Evolutionary conservation across 1,140 invertebrate species (phyloP).

Genomic region (Hyposmocoma kahamanoa): DNA sequence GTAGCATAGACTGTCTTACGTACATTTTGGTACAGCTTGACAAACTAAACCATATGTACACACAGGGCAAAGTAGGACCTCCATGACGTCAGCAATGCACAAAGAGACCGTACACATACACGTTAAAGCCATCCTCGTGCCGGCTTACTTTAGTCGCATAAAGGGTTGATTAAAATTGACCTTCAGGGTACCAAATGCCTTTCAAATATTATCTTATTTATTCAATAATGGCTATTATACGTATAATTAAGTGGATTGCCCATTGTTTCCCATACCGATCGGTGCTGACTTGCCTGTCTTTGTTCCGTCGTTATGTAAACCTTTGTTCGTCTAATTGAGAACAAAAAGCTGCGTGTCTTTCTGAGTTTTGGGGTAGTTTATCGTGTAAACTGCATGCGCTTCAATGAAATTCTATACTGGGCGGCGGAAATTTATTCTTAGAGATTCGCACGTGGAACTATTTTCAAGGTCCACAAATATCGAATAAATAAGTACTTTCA

Average conservation of each 20-base stretch:
- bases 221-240: background rate
- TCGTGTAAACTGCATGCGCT: background rate
- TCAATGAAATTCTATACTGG: background rate
- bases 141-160: too few species aligned
- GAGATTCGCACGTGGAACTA: too few species aligned
- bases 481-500: too few species aligned
- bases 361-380: background rate
- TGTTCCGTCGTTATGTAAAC: constrained; percentile 2
- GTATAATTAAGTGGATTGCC: background rate
- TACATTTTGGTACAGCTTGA: constrained; percentile 23
- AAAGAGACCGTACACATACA: constrained; percentile 1
- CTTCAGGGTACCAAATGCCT: background rate
- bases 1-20: too few species aligned
- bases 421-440: too few species aligned
- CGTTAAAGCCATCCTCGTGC: background rate
- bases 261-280: background rate
- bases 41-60: constrained; percentile 16
- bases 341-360: constrained; percentile 3
- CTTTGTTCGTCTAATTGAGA: background rate
- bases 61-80: constrained; percentile 11
- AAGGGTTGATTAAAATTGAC: too few species aligned
- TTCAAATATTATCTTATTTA: background rate
- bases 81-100: constrained; percentile 9
- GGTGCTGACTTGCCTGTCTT: background rate
- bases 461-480: too few species aligned